Percentiles rank a stretch among this genome's conserved stretches.
phyloP scores from a whole-genome alignment of 2,113 vertebrate species.

The Oreochromis niloticus region DNA sequence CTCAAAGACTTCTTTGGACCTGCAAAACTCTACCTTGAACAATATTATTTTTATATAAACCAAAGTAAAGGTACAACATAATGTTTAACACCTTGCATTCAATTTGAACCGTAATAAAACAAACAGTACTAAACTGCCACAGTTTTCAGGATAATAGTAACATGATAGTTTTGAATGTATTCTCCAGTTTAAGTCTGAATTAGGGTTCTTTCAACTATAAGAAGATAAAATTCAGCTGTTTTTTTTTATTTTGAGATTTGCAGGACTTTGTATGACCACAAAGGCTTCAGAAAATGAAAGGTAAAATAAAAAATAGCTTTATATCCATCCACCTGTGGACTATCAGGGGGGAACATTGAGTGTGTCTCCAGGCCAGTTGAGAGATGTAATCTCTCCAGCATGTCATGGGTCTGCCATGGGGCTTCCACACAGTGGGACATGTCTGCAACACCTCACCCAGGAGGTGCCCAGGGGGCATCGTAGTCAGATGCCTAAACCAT shows the following conservation, averaged over 20 bases:
- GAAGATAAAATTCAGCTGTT: neutral
- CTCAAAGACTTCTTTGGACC: neutral
- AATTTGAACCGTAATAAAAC: neutral
- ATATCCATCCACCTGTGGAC: neutral
- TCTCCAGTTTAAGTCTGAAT: neutral
- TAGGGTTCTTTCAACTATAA: neutral
- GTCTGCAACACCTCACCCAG: neutral
- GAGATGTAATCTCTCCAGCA: neutral
- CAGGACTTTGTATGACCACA: neutral
- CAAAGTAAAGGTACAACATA: neutral
- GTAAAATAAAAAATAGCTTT: neutral
- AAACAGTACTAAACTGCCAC: neutral
- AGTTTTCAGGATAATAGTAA: neutral
- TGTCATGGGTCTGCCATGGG: neutral
- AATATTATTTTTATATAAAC: neutral
- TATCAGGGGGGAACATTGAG: no score
- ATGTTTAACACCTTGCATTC: neutral
- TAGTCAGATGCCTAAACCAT: neutral
- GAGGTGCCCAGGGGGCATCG: neutral
- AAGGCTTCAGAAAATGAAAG: neutral
- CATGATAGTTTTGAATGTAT: neutral
- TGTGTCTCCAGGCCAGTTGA: neutral
- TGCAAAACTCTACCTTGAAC: neutral
- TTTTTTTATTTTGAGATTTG: neutral
- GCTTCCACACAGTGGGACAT: neutral